Conservation (phyloP, 2,888 invertebrate genomes). For the Nemapogon koenigi region DNA sequence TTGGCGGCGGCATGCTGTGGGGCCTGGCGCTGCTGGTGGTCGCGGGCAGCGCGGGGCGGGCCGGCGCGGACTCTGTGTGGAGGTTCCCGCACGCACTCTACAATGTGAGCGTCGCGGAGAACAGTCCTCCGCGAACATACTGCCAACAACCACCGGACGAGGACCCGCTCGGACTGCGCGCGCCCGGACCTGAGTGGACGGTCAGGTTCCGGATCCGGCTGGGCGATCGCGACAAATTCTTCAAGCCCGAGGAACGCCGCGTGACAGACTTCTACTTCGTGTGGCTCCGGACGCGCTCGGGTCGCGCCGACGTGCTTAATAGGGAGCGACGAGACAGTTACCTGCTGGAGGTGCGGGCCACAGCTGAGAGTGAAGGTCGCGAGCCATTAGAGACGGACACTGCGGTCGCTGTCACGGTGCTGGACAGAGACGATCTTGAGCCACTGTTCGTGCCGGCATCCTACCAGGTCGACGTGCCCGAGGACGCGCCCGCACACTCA, state of each 20-base stretch:
- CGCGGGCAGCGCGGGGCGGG: not conserved
- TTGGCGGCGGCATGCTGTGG: slow-evolving; percentile 3
- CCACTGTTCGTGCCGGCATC: slow-evolving; percentile 92
- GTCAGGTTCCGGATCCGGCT: slow-evolving; percentile 86
- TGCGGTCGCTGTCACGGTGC: slow-evolving; percentile 72
- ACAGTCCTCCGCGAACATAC: slow-evolving; percentile 90
- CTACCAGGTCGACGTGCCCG: slow-evolving; percentile 86
- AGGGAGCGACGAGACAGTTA: slow-evolving; percentile 89
- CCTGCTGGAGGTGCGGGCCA: slow-evolving; percentile 77
- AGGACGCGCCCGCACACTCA: slow-evolving; percentile 85
- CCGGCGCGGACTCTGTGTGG: not conserved
- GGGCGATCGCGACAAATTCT: slow-evolving; percentile 89
- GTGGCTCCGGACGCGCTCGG: slow-evolving; percentile 86
- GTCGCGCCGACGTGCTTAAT: slow-evolving; percentile 87
- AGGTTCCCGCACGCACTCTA: slow-evolving; percentile 65
- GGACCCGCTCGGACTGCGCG: slow-evolving; percentile 80
- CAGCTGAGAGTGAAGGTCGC: slow-evolving; percentile 65
- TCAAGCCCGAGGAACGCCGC: slow-evolving; percentile 87
- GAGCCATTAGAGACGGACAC: slow-evolving; percentile 73
- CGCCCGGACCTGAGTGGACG: slow-evolving; percentile 45
- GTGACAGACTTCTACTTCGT: slow-evolving; percentile 97
- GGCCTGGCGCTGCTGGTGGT: slow-evolving; percentile 1
- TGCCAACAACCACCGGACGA: slow-evolving; percentile 73
- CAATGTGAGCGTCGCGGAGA: slow-evolving; percentile 92
- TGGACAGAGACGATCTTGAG: slow-evolving; percentile 90